These are phyloP conservation scores for Gastrophysa polygoni DNA, from an alignment of 2,888 invertebrate genomes.

Conservation along the genomic window DNA sequence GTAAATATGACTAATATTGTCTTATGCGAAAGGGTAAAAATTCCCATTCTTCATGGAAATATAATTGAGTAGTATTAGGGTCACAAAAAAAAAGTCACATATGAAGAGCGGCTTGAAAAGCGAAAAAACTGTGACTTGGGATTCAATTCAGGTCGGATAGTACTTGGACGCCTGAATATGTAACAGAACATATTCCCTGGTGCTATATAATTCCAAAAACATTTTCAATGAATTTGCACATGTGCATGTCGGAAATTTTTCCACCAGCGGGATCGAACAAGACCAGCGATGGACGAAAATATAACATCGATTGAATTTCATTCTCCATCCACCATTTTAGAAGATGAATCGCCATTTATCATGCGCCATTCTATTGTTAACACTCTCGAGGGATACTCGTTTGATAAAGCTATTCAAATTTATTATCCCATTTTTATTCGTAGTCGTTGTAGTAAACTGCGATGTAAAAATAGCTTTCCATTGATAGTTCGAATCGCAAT, in stretches of 20 bases:
- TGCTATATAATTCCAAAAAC: too few species aligned
- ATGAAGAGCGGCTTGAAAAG: too few species aligned
- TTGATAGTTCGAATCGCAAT: not conserved
- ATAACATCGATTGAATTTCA: constrained; percentile 11
- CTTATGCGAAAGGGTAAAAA: too few species aligned
- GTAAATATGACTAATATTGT: too few species aligned
- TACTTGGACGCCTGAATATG: too few species aligned
- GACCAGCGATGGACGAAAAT: constrained; percentile 11
- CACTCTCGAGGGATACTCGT: constrained; percentile 14
- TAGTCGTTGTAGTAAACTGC: constrained; percentile 4
- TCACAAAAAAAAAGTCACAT: too few species aligned
- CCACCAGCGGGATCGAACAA: not conserved
- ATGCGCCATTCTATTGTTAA: constrained; percentile 11
- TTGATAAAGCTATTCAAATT: constrained; percentile 11
- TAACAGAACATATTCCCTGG: too few species aligned
- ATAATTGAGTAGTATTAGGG: too few species aligned
- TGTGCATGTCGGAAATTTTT: not conserved
- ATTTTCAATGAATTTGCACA: not conserved
- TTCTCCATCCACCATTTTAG: constrained; percentile 8
- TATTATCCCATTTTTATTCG: constrained; percentile 12
- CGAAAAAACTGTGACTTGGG: too few species aligned
- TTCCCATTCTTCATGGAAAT: too few species aligned
- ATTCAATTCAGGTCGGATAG: too few species aligned
- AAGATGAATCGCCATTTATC: constrained; percentile 12
- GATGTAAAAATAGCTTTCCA: constrained; percentile 5